phyloP scores from a whole-genome alignment of 2,888 invertebrate species.

The Rhabditoides inermis region DNA sequence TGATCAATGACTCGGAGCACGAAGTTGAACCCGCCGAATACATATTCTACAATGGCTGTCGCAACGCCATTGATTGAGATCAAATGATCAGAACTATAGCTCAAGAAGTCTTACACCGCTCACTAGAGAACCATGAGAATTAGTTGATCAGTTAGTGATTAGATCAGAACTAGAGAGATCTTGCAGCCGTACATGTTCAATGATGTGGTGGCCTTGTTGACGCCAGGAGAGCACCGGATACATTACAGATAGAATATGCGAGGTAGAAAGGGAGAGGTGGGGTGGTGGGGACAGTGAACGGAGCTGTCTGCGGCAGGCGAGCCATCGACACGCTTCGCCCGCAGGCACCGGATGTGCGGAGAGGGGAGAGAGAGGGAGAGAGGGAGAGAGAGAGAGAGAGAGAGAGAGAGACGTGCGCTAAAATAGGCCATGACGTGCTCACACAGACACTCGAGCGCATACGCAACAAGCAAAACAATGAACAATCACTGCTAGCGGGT shows the following conservation, averaged over 20 bases:
- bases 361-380: neutral
- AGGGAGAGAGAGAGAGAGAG: neutral
- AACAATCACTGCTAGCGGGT: neutral
- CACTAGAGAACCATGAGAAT: no score
- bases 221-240: neutral
- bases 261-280: neutral
- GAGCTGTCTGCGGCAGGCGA: no score
- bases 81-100: no score
- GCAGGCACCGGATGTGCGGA: neutral
- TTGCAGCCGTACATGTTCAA: no score
- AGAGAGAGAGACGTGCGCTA: neutral
- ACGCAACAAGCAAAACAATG: neutral
- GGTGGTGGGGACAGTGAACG: neutral
- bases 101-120: no score
- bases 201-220: neutral
- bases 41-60: no score
- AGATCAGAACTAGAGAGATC: no score
- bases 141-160: no score
- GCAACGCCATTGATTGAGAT: no score
- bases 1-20: no score
- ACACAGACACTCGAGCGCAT: neutral
- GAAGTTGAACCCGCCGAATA: no score
- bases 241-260: neutral
- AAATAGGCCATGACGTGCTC: neutral
- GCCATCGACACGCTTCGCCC: no score